These are phyloP conservation scores for Epinephelus coioides DNA, from an alignment of 2,797 vertebrate species.

Conservation along the genomic window DNA sequence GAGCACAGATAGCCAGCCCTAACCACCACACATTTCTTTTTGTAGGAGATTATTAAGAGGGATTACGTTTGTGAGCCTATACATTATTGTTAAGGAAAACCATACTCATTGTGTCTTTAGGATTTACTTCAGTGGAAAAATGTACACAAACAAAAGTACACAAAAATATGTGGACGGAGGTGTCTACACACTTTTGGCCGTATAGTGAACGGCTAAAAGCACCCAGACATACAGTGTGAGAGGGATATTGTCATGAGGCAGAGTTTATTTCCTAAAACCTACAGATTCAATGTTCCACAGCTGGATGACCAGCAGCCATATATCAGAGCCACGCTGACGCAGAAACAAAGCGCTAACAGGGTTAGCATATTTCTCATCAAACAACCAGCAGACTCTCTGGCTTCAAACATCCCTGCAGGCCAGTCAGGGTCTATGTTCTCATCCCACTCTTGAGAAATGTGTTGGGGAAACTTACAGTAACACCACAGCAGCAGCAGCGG, in stretches of 20 bases:
- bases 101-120: too few relatives aligned
- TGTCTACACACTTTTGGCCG: neutral
- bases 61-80: too few relatives aligned
- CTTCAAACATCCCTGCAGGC: slow-evolving; percentile 11
- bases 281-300: neutral
- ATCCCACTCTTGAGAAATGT: slow-evolving; percentile 30
- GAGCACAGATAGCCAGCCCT: too few relatives aligned
- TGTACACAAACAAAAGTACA: neutral
- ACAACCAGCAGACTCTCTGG: neutral
- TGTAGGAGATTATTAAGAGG: too few relatives aligned
- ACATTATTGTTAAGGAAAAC: too few relatives aligned
- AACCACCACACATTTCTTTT: too few relatives aligned
- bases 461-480: slow-evolving; percentile 29
- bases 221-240: neutral
- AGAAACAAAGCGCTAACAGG: slow-evolving; percentile 6
- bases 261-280: neutral
- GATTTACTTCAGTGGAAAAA: neutral
- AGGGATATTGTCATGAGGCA: neutral
- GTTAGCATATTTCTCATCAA: slow-evolving; percentile 21
- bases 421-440: slow-evolving; percentile 19
- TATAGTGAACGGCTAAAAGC: neutral
- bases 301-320: slow-evolving; percentile 11
- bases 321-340: neutral
- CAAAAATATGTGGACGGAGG: neutral
- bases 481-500: neutral